Percentiles rank a stretch among this genome's conserved stretches.
These are phyloP conservation scores for Drosophila limbata DNA, from an alignment of 2,888 invertebrate genomes.

Conservation along the genomic window DNA sequence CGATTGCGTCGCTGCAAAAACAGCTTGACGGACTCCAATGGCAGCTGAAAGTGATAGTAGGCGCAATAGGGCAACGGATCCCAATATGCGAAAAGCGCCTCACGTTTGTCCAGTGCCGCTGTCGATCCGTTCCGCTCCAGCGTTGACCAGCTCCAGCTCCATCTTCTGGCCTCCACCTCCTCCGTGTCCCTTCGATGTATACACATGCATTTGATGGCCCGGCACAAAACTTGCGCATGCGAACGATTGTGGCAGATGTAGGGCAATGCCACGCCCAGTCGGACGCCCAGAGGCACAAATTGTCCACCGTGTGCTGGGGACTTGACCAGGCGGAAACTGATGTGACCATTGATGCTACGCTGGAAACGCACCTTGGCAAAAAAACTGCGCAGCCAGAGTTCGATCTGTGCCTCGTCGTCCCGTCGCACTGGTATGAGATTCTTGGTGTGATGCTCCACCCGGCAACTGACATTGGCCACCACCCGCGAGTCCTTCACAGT, in stretches of 20 bases:
- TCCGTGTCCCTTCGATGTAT: constrained; percentile 87
- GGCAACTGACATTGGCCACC: constrained; percentile 92
- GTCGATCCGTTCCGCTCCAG: constrained; percentile 63
- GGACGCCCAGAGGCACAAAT: constrained; percentile 89
- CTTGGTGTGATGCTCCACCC: constrained; percentile 88
- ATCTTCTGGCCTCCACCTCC: constrained; percentile 65
- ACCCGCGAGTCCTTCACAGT: constrained; percentile 92
- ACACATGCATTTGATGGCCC: constrained; percentile 87
- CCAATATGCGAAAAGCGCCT: constrained; percentile 93
- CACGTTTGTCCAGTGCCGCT: constrained; percentile 90
- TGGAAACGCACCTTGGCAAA: constrained; percentile 88
- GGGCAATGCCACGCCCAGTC: constrained; percentile 92
- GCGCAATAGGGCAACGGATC: constrained; percentile 94
- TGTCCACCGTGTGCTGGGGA: constrained; percentile 87
- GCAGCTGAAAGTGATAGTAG: constrained; percentile 92
- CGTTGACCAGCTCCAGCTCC: constrained; percentile 82
- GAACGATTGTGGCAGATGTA: constrained; percentile 92
- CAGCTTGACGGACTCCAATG: constrained; percentile 87
- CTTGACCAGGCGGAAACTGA: constrained; percentile 91
- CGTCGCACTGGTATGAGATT: constrained; percentile 88
- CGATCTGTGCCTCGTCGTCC: constrained; percentile 87
- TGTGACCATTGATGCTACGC: constrained; percentile 90
- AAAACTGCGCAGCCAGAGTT: constrained; percentile 90
- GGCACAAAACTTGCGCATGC: constrained; percentile 88
- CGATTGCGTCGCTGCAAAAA: constrained; percentile 86